phyloP scores from a whole-genome alignment of 2,888 invertebrate genomes.

The Drosophila buzzatii region DNA sequence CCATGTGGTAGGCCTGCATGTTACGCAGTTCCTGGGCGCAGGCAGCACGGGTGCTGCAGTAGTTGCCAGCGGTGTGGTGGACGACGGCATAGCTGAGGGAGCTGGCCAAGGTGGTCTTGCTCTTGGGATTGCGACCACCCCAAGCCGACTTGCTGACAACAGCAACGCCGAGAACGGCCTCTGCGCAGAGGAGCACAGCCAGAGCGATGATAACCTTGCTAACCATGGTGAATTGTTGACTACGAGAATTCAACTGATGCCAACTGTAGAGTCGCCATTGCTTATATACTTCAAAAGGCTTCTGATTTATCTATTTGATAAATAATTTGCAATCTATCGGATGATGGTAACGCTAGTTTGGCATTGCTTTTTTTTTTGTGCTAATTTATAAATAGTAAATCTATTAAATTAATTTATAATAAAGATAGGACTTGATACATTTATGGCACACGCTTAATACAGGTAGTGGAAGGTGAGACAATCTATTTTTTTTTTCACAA shows the following conservation, averaged over 20 bases:
- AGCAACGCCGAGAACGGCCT: slow-evolving; percentile 52
- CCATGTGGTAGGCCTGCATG: slow-evolving; percentile 78
- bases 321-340: not conserved
- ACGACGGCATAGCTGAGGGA: slow-evolving; percentile 61
- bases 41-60: slow-evolving; percentile 57
- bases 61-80: slow-evolving; percentile 72
- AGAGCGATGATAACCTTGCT: slow-evolving; percentile 54
- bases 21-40: slow-evolving; percentile 66
- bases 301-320: not conserved
- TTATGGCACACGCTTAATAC: not conserved
- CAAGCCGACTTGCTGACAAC: slow-evolving; percentile 65
- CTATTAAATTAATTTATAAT: not conserved
- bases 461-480: no score
- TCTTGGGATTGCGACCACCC: slow-evolving; percentile 71
- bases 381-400: not conserved
- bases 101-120: slow-evolving; percentile 46
- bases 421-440: not conserved
- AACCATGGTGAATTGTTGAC: slow-evolving; percentile 39
- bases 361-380: not conserved
- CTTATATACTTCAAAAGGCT: not conserved
- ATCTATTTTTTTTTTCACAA: not conserved
- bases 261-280: not conserved
- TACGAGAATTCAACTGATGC: not conserved
- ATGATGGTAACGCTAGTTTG: not conserved
- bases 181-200: slow-evolving; percentile 51